These are phyloP conservation scores for Malthinus seriepunctatus DNA, from an alignment of 2,888 invertebrate genomes.

Conservation along the genomic window DNA sequence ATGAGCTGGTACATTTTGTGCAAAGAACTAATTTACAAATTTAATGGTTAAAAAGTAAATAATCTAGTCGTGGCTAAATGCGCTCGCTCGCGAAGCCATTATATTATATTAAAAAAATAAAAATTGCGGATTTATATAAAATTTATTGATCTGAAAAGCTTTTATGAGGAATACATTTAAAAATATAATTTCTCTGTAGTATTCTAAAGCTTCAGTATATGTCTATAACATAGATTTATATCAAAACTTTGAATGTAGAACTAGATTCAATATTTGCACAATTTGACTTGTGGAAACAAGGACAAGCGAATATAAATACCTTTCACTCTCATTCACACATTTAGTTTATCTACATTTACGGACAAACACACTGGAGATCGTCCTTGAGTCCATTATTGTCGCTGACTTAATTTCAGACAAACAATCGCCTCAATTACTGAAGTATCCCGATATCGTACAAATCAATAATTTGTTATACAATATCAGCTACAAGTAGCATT, in stretches of 20 bases:
- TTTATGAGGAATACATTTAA: neutral
- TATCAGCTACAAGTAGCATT: conserved; percentile 12
- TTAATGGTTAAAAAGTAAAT: too few relatives aligned
- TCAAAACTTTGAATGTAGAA: too few relatives aligned
- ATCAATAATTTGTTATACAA: too few relatives aligned
- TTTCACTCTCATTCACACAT: conserved; percentile 37
- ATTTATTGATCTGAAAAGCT: conserved; percentile 4
- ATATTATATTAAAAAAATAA: too few relatives aligned
- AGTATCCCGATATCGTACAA: too few relatives aligned
- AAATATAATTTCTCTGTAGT: neutral
- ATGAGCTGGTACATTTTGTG: too few relatives aligned
- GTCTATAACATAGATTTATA: too few relatives aligned
- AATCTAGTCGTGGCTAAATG: too few relatives aligned
- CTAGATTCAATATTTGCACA: too few relatives aligned
- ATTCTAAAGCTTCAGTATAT: too few relatives aligned
- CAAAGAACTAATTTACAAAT: too few relatives aligned
- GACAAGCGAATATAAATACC: conserved; percentile 47
- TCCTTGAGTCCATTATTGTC: conserved; percentile 48
- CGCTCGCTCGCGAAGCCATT: too few relatives aligned
- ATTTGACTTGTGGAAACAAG: conserved; percentile 47
- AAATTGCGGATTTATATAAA: neutral
- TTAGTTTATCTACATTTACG: conserved; percentile 22
- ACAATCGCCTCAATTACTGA: neutral
- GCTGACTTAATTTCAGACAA: conserved; percentile 13
- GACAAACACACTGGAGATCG: conserved; percentile 47